A percentile compares a stretch with the other conserved stretches of the same genome.
Evolutionary conservation across 2,888 invertebrate genomes (phyloP).

Genomic region (Nemotelus nigrinus): DNA sequence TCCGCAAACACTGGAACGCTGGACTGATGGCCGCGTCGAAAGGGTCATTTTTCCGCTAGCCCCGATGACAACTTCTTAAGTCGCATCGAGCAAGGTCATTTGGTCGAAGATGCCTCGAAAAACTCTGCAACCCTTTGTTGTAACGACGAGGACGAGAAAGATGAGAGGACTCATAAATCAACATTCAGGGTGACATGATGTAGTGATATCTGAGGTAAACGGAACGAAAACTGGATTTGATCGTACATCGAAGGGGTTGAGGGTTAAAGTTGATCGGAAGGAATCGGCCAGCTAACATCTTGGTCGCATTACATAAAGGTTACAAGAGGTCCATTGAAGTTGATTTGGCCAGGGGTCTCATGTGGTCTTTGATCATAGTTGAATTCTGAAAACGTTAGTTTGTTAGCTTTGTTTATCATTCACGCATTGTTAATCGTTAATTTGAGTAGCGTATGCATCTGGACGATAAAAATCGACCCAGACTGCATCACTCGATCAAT

Average conservation of each 20-base stretch:
- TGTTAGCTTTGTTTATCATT: background rate
- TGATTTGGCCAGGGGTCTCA: background rate
- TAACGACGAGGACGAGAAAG: conserved; percentile 1
- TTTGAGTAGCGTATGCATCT: background rate
- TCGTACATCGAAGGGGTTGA: background rate
- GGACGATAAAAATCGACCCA: too few relatives aligned
- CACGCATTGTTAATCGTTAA: background rate
- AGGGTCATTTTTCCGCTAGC: conserved; percentile 20
- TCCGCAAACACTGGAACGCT: background rate
- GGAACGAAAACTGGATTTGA: conserved; percentile 13
- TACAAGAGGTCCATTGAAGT: conserved; percentile 15
- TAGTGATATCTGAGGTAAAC: background rate
- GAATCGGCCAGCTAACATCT: background rate
- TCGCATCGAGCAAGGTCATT: conserved; percentile 24
- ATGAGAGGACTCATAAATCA: conserved; percentile 32
- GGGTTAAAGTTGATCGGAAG: conserved; percentile 7
- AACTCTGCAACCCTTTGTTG: background rate
- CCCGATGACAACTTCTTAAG: background rate
- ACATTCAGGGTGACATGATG: conserved; percentile 14
- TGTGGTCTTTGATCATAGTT: background rate
- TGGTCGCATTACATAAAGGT: background rate
- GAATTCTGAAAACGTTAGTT: background rate
- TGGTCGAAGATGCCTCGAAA: conserved; percentile 16
- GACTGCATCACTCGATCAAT: too few relatives aligned
- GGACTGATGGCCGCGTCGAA: background rate